Percentiles rank a stretch among this genome's conserved stretches.
Evolutionary conservation across 2,797 vertebrate species (phyloP).

Genomic region (Oreortyx pictus): DNA sequence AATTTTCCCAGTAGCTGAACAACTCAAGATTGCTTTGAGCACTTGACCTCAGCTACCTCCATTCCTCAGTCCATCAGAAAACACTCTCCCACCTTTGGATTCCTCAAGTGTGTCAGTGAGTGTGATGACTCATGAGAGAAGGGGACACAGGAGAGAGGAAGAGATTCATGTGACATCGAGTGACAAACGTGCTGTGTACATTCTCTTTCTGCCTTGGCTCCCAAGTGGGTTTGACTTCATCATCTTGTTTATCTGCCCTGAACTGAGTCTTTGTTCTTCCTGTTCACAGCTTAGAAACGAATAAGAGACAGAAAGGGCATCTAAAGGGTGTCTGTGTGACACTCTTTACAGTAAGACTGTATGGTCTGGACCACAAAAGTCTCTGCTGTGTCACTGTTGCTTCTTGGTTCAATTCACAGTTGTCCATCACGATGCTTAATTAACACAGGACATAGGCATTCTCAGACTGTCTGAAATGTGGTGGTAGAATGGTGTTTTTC

Average conservation of each 20-base stretch:
- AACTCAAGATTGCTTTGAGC: background rate
- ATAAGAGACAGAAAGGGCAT: background rate
- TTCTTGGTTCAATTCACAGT: background rate
- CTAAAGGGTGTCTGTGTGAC: background rate
- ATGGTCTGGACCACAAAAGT: background rate
- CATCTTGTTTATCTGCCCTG: background rate
- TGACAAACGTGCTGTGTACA: background rate
- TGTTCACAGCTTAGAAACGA: background rate
- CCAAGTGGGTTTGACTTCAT: background rate
- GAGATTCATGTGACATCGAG: background rate
- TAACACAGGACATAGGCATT: background rate
- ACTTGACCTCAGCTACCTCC: background rate
- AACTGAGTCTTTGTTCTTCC: background rate
- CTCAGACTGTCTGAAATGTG: background rate
- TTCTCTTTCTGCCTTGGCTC: background rate
- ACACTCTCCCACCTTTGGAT: background rate
- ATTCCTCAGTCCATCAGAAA: background rate
- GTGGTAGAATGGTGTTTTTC: background rate
- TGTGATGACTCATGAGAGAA: background rate
- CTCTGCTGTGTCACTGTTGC: background rate
- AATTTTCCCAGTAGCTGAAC: background rate
- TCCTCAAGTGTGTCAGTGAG: background rate
- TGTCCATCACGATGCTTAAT: background rate
- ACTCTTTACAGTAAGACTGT: conserved; percentile 31
- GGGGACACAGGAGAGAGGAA: background rate